Evolutionary conservation across 1,140 invertebrate species (phyloP).

Genomic region (Habropoda laboriosa): DNA sequence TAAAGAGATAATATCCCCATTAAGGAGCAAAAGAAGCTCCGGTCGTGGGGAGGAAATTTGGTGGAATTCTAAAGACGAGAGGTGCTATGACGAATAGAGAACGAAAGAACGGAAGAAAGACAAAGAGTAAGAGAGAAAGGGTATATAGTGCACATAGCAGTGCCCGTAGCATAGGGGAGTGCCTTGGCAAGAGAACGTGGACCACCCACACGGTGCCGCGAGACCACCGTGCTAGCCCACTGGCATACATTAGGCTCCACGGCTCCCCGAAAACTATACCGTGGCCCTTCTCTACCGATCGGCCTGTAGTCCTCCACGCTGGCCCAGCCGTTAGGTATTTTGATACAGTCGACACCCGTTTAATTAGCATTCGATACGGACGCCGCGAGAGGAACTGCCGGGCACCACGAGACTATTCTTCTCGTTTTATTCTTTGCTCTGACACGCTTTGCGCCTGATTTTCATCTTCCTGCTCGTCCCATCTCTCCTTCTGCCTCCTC

Average conservation of each 20-base stretch:
- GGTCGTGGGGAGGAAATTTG: slow-evolving; percentile 3
- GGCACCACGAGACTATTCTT: slow-evolving; percentile 45
- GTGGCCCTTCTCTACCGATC: slow-evolving; percentile 62
- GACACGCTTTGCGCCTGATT: slow-evolving; percentile 54
- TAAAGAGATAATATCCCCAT: not conserved
- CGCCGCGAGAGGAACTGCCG: slow-evolving; percentile 69
- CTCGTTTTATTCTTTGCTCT: slow-evolving; percentile 33
- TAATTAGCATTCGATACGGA: slow-evolving; percentile 80
- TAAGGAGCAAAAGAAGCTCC: not conserved
- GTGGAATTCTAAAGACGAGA: not conserved
- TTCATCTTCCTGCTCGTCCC: slow-evolving; percentile 50
- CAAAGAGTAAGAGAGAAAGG: slow-evolving; percentile 44
- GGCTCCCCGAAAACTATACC: slow-evolving; percentile 77
- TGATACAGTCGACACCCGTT: slow-evolving; percentile 80
- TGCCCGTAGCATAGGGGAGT: slow-evolving; percentile 73
- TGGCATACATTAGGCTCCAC: slow-evolving; percentile 81
- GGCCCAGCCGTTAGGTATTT: slow-evolving; percentile 77
- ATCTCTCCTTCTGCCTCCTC: no score
- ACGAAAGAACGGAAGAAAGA: not conserved
- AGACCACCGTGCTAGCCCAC: slow-evolving; percentile 82
- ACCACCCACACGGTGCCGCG: slow-evolving; percentile 81
- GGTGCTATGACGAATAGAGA: slow-evolving; percentile 24
- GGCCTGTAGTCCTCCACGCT: slow-evolving; percentile 27
- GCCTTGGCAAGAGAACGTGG: slow-evolving; percentile 78
- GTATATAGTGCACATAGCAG: slow-evolving; percentile 72